Base-by-base conservation (phyloP, 2,888 invertebrate genomes). In the Andrena bucephala region DNA sequence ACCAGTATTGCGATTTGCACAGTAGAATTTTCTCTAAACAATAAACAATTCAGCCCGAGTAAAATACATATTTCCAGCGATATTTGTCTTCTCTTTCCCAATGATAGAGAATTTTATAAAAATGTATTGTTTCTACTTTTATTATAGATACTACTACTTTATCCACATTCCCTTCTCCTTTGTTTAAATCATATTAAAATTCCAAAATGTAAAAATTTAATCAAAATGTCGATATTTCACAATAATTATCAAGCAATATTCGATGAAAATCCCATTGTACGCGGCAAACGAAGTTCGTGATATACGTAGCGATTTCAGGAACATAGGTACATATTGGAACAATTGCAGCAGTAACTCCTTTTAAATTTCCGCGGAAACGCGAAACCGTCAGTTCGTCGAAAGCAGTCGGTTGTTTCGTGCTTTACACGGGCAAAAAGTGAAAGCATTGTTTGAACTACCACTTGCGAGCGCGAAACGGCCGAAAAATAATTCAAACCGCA, bases 381-480 rank as follows among this genome's bases (percentile, higher is more conserved):
- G 16, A 5, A 33, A 69, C 71, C 29, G 54, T 10, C n/a, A 62
- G 50, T 59, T 67, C 36, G 33, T 48, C 20, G 16, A 65, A 68
- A 57, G 54, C 50, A 42, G 6, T 16, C 24, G 20, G 13, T 59
- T 60, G 36, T 73, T 36, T 36, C 78, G 71, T 29, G 13, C 57
- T 63, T 68, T 71, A 29, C 65, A 27, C 13, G 10, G 52, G 16
- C 31, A 78, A 70, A 42, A 77, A 65, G 78, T 71, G 77, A 77
- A 78, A 71, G 79, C 63, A 42, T 52, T n/a, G 36, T 78, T 78
- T 42, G 31, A 77, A 59, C 65, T 24, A 36, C 36, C 50, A 52
- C 65, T 80, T 71, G 65, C 24, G 65, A 63, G 79, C 69, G 79
- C 79, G 78, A 80, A 66, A 71, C 42, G 65, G 59, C 31, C 59